phyloP scores from a whole-genome alignment of 2,797 vertebrate species.

The Paguma larvata region DNA sequence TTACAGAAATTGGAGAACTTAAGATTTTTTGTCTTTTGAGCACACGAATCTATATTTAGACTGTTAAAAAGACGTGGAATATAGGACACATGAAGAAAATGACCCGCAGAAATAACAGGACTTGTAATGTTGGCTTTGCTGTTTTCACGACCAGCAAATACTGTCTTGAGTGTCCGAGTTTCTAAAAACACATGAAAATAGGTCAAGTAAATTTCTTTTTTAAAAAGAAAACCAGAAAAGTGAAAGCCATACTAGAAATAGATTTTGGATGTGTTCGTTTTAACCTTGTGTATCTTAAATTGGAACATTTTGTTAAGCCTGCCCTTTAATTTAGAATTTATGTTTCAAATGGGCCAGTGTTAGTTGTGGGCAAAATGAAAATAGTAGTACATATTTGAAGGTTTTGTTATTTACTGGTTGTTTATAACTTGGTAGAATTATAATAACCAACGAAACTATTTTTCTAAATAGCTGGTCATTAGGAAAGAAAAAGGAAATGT shows the following conservation, averaged over 20 bases:
- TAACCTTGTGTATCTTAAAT: background rate
- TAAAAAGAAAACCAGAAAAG: constrained; percentile 45
- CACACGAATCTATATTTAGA: constrained; percentile 39
- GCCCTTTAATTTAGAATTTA: constrained; percentile 36
- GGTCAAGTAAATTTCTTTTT: constrained; percentile 60
- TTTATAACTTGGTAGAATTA: constrained; percentile 39
- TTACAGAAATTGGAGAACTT: constrained; percentile 13
- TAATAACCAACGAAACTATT: background rate
- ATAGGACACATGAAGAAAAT: constrained; percentile 38
- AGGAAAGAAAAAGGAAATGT: background rate
- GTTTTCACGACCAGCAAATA: background rate
- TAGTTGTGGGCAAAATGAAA: constrained; percentile 51
- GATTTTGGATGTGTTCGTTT: constrained; percentile 64
- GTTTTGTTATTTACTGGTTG: background rate
- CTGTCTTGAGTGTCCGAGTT: background rate
- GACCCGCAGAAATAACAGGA: background rate
- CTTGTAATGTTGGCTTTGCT: background rate
- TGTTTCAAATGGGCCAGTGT: background rate
- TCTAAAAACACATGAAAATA: constrained; percentile 51
- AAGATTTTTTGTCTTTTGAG: constrained; percentile 5
- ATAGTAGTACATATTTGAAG: background rate
- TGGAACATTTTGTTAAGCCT: constrained; percentile 29
- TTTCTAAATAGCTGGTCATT: constrained; percentile 1
- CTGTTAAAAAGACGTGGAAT: background rate
- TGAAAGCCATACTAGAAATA: constrained; percentile 40